Conservation (phyloP, 2,888 invertebrate genomes). For the Fissipunctia ypsillon region DNA sequence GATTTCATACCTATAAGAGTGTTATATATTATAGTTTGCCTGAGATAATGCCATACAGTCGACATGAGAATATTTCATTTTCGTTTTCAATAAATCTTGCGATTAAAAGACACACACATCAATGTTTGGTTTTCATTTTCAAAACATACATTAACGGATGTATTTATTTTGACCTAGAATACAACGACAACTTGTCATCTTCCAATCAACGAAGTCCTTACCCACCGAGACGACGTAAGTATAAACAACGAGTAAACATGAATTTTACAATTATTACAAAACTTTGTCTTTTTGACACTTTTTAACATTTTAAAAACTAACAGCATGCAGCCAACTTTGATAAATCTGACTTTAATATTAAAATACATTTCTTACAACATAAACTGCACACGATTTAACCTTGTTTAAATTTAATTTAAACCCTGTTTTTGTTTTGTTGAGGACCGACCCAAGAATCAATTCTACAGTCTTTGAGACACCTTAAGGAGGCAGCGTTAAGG, state of each 20-base stretch:
- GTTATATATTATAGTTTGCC: not conserved
- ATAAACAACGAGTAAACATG: constrained; percentile 29
- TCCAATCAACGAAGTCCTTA: constrained; percentile 96
- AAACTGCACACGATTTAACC: constrained; percentile 66
- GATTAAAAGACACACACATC: too few relatives aligned
- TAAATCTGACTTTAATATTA: constrained; percentile 58
- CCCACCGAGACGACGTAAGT: constrained; percentile 96
- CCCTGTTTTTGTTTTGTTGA: constrained; percentile 80
- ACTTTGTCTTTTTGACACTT: constrained; percentile 55
- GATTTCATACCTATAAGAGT: not conserved
- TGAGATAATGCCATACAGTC: not conserved
- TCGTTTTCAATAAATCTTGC: not conserved
- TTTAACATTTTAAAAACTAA: constrained; percentile 39
- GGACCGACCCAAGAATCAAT: constrained; percentile 84
- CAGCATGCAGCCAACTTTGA: constrained; percentile 63
- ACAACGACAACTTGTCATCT: constrained; percentile 96
- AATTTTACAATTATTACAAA: constrained; percentile 35
- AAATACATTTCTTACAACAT: constrained; percentile 65
- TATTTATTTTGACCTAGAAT: constrained; percentile 91
- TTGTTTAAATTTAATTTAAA: constrained; percentile 74
- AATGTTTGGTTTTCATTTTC: not conserved
- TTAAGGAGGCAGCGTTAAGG: constrained; percentile 82
- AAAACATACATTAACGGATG: constrained; percentile 1
- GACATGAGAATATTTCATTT: not conserved
- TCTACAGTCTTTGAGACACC: constrained; percentile 83